Evolutionary conservation across 2,888 invertebrate genomes (phyloP).

Genomic region (Noctua janthe): DNA sequence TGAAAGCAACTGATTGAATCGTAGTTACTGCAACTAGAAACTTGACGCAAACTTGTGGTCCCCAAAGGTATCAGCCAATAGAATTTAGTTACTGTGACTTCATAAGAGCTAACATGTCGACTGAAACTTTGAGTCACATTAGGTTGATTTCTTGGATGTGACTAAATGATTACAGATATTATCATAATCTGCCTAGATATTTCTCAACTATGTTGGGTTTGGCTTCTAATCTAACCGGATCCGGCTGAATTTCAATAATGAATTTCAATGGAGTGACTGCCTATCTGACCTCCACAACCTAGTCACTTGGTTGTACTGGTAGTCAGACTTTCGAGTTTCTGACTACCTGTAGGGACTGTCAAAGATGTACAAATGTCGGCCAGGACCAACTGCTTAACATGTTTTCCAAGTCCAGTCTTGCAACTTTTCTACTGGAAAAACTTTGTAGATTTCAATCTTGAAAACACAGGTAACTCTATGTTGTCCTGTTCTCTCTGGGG

Average conservation of each 20-base stretch:
- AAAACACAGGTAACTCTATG: background rate
- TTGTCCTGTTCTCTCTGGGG: background rate
- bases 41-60: slow-evolving; percentile 30
- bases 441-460: background rate
- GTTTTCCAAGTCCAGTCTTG: background rate
- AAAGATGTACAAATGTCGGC: background rate
- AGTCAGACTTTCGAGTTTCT: background rate
- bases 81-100: slow-evolving; percentile 34
- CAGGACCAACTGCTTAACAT: background rate
- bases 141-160: background rate
- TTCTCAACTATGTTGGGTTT: background rate
- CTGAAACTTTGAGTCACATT: background rate
- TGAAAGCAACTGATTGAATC: slow-evolving; percentile 44
- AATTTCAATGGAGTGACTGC: background rate
- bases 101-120: slow-evolving; percentile 4
- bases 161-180: background rate
- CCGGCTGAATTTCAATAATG: background rate
- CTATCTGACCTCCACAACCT: background rate
- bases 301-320: background rate
- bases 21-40: slow-evolving; percentile 33
- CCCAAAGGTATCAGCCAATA: slow-evolving; percentile 27
- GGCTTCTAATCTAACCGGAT: background rate
- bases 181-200: background rate
- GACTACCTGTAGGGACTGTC: background rate
- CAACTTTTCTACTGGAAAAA: background rate